Conservation (phyloP, 2,113 vertebrate species). For the Leptodactylus fuscus region DNA sequence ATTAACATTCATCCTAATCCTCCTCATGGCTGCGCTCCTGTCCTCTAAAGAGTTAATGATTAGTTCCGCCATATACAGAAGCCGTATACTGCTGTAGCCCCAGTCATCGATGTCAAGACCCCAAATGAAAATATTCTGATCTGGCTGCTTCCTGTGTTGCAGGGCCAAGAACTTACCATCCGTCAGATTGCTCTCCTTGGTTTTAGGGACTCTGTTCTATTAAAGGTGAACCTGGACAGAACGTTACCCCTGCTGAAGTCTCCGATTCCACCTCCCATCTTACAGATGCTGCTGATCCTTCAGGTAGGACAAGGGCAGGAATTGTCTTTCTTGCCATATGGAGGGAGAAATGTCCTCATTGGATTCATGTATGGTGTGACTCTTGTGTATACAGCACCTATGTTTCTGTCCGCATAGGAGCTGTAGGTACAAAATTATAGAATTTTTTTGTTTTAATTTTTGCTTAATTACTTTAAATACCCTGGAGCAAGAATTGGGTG, state of each 20-base stretch:
- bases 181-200: slow-evolving; percentile 92
- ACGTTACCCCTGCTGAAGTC: slow-evolving; percentile 73
- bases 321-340: too few species aligned
- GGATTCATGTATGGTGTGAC: too few species aligned
- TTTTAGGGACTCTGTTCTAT: slow-evolving; percentile 89
- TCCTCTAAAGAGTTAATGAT: slow-evolving; percentile 53
- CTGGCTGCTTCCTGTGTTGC: neutral
- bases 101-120: too few species aligned
- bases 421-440: too few species aligned
- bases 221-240: slow-evolving; percentile 85
- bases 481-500: too few species aligned
- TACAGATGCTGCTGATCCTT: slow-evolving; percentile 93
- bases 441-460: too few species aligned
- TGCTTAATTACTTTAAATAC: too few species aligned
- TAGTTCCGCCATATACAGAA: too few species aligned
- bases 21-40: slow-evolving; percentile 62
- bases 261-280: slow-evolving; percentile 79
- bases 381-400: too few species aligned
- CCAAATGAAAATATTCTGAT: neutral
- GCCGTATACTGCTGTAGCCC: too few species aligned
- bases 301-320: slow-evolving; percentile 81
- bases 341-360: neutral
- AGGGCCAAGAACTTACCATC: slow-evolving; percentile 94
- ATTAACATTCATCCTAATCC: slow-evolving; percentile 59
- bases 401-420: too few species aligned